Evolutionary conservation across 2,113 vertebrate genomes (phyloP), one percentile per base, ranked within the genome.

Genomic region (Stigmatopora nigra): DNA sequence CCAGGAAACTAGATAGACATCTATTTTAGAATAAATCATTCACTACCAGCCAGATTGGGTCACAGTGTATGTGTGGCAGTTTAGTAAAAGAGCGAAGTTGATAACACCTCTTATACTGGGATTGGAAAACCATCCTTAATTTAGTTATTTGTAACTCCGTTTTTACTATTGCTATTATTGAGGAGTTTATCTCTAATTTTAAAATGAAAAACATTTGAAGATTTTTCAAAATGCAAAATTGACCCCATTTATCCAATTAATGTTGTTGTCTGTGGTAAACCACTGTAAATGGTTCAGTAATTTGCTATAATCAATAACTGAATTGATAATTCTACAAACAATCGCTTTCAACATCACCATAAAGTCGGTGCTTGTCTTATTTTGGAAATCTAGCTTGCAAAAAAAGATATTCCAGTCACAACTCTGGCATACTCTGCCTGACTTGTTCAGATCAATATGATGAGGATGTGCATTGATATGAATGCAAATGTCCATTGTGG

Each of bases 161-260:
- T 31, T 31, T 31, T 1, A 31, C 25, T 31, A 31, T 31, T 31
- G 25, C 25, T 31, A 31, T 31, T 31, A 31, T 31, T 31, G 25
- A 31, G 25, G 25, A 31, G 25, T 10, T 70, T 58, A 75, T 76
- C 78, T 57, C 53, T 69, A 15, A 36, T 53, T 55, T 55, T 25
- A 51, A 61, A 67, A 52, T 75, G n/a, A 75, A n/a, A 41, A 41
- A 41, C 6, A 41, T 41, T 41, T 5, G 36, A 6, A 41, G 3
- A 31, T 8, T 41, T 41, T 12, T 13, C 45, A 46, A 12, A 46
- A 10, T 14, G 14, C 45, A 12, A 46, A 14, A 14, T 46, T 46
- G 10, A 46, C 45, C 11, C 1, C 8, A 11, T 46, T 14, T 46
- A 13, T 46, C 11, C 45, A 14, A 14, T 46, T 11, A 13, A 12